Percentiles rank a stretch among this genome's conserved stretches.
Conservation (phyloP, 2,888 invertebrate species). For the Polylopha cassiicola region DNA sequence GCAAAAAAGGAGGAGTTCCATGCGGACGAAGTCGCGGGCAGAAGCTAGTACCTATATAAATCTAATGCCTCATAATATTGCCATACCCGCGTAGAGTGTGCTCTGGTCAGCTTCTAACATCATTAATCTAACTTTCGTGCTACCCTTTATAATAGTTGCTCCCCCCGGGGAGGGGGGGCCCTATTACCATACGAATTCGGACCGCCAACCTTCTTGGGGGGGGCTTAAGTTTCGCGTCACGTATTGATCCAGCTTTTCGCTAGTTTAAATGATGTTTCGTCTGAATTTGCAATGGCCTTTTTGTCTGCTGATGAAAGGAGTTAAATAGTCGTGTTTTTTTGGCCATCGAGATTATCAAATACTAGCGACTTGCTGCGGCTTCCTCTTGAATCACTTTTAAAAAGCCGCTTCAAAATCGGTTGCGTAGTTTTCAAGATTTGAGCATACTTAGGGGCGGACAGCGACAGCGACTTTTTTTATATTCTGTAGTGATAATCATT, state of each 20-base stretch:
- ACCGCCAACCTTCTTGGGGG: slow-evolving; percentile 66
- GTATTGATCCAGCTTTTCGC: slow-evolving; percentile 67
- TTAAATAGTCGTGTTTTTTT: no score
- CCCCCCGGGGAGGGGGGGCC: slow-evolving; percentile 35
- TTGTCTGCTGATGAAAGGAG: not conserved
- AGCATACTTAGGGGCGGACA: no score
- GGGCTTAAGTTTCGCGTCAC: slow-evolving; percentile 72
- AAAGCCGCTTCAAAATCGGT: no score
- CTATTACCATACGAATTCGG: slow-evolving; percentile 76
- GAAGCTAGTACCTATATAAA: no score
- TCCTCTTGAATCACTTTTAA: no score
- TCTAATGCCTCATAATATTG: slow-evolving; percentile 29
- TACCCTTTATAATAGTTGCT: slow-evolving; percentile 78
- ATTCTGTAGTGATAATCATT: no score
- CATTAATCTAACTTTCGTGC: slow-evolving; percentile 79
- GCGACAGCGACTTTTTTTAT: no score
- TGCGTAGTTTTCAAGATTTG: no score
- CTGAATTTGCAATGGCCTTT: slow-evolving; percentile 1
- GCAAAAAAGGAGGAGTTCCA: no score
- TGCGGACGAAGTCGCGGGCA: no score
- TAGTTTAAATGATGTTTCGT: slow-evolving; percentile 38
- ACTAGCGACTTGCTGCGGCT: no score
- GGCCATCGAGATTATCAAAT: no score
- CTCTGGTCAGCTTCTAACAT: slow-evolving; percentile 76
- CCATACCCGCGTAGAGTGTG: slow-evolving; percentile 35